Percentiles rank a stretch among this genome's conserved stretches.
These are phyloP conservation scores for Holacanthella duospinosa DNA, from an alignment of 2,888 invertebrate species.

Conservation along the genomic window DNA sequence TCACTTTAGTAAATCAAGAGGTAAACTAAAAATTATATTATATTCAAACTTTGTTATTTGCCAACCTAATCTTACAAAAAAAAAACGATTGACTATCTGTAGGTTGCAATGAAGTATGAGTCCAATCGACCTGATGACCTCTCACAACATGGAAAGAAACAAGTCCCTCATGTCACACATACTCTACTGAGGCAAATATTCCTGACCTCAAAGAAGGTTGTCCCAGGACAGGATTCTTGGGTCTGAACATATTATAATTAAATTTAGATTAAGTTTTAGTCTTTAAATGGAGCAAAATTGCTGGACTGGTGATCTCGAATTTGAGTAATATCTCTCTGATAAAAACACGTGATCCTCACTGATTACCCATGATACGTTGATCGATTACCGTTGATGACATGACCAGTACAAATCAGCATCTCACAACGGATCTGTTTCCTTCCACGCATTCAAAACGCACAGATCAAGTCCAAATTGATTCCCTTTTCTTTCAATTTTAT, in stretches of 20 bases:
- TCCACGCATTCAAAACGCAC: too few relatives aligned
- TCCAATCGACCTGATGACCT: conserved; percentile 40
- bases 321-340: neutral
- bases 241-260: too few relatives aligned
- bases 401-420: neutral
- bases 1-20: conserved; percentile 44
- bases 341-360: neutral
- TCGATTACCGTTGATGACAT: too few relatives aligned
- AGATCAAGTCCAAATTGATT: too few relatives aligned
- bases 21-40: conserved; percentile 10
- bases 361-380: neutral
- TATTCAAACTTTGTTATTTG: neutral
- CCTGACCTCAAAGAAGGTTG: conserved; percentile 8
- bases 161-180: conserved; percentile 43
- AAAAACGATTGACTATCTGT: neutral
- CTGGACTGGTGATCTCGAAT: neutral
- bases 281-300: neutral
- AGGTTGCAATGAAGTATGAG: conserved; percentile 45
- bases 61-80: neutral
- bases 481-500: too few relatives aligned
- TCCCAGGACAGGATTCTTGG: conserved; percentile 8
- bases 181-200: conserved; percentile 14
- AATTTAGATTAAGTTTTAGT: neutral
- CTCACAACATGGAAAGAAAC: conserved; percentile 41
- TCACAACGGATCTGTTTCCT: too few relatives aligned